These are phyloP conservation scores for Salvelinus fontinalis DNA, from an alignment of 2,113 vertebrate species.

Conservation along the genomic window DNA sequence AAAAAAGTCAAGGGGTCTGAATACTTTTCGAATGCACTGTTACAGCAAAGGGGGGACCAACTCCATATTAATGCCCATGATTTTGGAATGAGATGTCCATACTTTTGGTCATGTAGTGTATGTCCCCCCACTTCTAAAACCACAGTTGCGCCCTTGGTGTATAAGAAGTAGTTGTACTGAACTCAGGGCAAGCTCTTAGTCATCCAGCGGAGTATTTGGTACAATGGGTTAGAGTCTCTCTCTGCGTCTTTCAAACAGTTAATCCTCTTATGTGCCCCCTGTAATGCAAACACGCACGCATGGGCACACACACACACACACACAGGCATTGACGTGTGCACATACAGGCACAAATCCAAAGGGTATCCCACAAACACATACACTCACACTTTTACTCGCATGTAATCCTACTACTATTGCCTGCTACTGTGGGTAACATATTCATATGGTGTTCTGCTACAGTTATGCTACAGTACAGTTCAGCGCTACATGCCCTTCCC, in stretches of 20 bases:
- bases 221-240: conserved; percentile 15
- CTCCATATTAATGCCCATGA: no score
- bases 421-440: conserved; percentile 3
- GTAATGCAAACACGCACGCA: neutral
- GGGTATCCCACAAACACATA: neutral
- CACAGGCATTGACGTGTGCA: neutral
- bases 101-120: neutral
- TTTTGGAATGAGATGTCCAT: no score
- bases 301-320: no score
- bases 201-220: neutral
- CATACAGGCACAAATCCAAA: no score
- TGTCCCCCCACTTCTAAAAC: no score
- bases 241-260: conserved; percentile 40
- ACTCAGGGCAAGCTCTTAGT: neutral
- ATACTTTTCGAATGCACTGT: no score
- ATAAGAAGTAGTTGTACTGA: neutral
- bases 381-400: conserved; percentile 14
- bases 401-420: neutral
- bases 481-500: neutral
- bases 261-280: conserved; percentile 57
- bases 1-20: no score
- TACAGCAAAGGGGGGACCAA: no score
- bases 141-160: neutral
- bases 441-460: conserved; percentile 21
- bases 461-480: neutral